phyloP scores from a whole-genome alignment of 2,797 vertebrate species.

The Sternarchorhynchus goeldii region DNA sequence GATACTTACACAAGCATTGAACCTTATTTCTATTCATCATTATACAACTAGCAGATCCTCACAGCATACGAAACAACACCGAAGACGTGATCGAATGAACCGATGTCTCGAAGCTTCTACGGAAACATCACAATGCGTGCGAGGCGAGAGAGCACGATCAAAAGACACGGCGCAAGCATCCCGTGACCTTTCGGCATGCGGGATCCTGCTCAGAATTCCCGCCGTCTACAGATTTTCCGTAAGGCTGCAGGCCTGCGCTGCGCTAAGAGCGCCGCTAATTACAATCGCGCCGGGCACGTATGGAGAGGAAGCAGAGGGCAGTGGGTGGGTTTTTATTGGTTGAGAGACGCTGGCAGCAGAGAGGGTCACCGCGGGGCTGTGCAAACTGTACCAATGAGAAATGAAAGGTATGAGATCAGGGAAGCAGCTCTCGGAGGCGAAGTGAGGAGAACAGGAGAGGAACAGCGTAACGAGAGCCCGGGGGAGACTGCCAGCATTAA shows the following conservation, averaged over 20 bases:
- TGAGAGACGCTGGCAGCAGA: slow-evolving; percentile 61
- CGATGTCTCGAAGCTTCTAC: not conserved
- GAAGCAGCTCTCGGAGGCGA: slow-evolving; percentile 66
- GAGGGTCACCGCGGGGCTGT: slow-evolving; percentile 86
- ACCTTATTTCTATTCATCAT: slow-evolving; percentile 24
- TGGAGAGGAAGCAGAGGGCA: slow-evolving; percentile 44
- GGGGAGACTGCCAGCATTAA: slow-evolving; percentile 22
- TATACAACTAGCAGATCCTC: not conserved
- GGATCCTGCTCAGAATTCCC: slow-evolving; percentile 21
- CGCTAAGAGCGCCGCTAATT: slow-evolving; percentile 24
- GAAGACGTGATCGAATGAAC: slow-evolving; percentile 1
- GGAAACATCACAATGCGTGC: not conserved
- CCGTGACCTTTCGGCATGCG: slow-evolving; percentile 24
- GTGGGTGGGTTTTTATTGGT: slow-evolving; percentile 40
- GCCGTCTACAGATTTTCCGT: slow-evolving; percentile 36
- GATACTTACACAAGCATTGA: not conserved
- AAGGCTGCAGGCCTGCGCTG: slow-evolving; percentile 48
- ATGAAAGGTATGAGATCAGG: slow-evolving; percentile 80
- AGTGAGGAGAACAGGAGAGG: slow-evolving; percentile 61
- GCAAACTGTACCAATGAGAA: slow-evolving; percentile 84
- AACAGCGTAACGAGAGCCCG: slow-evolving; percentile 52
- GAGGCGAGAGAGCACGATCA: not conserved
- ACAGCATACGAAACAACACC: not conserved
- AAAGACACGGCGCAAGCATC: not conserved
- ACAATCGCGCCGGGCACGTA: slow-evolving; percentile 52